Evolutionary conservation across 2,888 invertebrate genomes (phyloP).

Genomic region (Zonitis immaculata): DNA sequence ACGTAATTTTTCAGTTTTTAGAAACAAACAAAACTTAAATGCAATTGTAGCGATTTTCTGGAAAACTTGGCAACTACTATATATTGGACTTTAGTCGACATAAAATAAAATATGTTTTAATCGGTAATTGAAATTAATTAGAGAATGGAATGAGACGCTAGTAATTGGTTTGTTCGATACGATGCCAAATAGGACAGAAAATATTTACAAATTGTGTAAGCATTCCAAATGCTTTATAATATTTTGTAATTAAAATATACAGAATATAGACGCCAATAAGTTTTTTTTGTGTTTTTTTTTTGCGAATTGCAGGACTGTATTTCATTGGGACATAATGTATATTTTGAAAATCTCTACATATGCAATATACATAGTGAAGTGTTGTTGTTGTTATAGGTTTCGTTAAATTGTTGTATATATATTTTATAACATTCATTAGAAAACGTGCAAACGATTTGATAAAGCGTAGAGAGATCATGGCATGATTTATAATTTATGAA

Average conservation of each 20-base stretch:
- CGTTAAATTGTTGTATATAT: not conserved
- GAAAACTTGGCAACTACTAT: not conserved
- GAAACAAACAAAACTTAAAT: too few relatives aligned
- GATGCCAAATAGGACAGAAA: not conserved
- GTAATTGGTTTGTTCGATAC: not conserved
- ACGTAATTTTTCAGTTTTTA: too few relatives aligned
- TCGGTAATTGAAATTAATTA: not conserved
- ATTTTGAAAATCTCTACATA: not conserved
- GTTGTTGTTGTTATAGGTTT: not conserved
- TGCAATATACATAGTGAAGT: not conserved
- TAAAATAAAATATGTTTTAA: not conserved
- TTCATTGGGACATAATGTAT: too few relatives aligned
- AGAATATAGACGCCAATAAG: too few relatives aligned
- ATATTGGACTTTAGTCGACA: not conserved
- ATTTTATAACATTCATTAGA: conserved; percentile 1
- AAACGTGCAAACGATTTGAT: conserved; percentile 5
- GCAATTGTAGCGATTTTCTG: not conserved
- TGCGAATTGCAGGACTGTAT: too few relatives aligned
- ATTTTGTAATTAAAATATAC: too few relatives aligned
- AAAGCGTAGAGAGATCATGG: conserved; percentile 4
- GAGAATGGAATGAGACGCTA: not conserved
- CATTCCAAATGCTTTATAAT: too few relatives aligned
- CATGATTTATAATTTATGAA: conserved; percentile 7
- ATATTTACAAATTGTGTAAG: too few relatives aligned
- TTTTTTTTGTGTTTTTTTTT: too few relatives aligned